Base-by-base conservation (phyloP, 2,113 vertebrate genomes). In the Psilopogon haemacephalus region DNA sequence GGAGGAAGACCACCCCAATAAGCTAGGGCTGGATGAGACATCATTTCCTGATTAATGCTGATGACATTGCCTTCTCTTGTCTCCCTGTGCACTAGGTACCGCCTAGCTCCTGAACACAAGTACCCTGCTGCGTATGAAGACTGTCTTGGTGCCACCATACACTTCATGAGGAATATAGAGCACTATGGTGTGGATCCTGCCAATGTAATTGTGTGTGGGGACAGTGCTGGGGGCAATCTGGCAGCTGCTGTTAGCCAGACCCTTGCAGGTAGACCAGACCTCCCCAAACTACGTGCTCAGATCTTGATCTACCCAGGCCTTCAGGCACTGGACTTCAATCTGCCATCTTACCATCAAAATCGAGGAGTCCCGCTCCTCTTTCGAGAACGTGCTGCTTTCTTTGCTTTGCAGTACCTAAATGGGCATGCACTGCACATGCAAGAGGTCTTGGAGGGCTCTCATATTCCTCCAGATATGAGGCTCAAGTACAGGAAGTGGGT, bases 321-420 rank as follows among this genome's bases (percentile, higher is more conserved):
- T n/a, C 98, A 99, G 90, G 97, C 92, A 4, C 72, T 98, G 40
- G 97, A 98, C 89, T 99, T 99, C 93, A 98, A 98, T 91, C 88
- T 98, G 54, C 99, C 98, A 18, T 99, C 98, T 1, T 98, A 98
- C 17, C 98, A 98, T 11, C 98, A 98, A 27, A 99, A 99, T 38
- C 96, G 89, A 1, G 97, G 97, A 3, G 97, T 98, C 68, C 98
- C 98, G 18, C 55, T 98, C 90, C 94, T 99, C n/a, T 97, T 96
- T 17, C 94, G 94, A 59, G 86, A 95, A 28, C 94, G 98, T 0
- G 71, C 79, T 2, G 96, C 95, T 13, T 98, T 97, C 96, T 98
- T 97, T 89, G 97, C 93, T 69, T 74, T 96, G 64, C 93, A 94
- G 72, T 98, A 98, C 85, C 85, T 99, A 48, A 96, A 95, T 5